Conservation (phyloP, 2,113 vertebrate species). For the Petromus typicus region DNA sequence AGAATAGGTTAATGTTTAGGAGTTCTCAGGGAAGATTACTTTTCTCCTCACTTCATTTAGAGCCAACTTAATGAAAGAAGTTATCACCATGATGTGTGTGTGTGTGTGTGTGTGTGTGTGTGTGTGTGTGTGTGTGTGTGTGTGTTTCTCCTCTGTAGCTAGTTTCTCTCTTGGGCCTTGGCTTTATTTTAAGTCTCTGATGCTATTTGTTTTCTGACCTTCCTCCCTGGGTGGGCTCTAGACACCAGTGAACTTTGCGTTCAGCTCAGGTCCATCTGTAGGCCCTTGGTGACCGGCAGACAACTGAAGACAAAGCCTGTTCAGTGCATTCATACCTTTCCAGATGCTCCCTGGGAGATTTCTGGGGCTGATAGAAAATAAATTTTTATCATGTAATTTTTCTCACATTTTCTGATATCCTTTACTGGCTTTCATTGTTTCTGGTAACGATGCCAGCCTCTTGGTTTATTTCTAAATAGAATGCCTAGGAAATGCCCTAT, state of each 20-base stretch:
- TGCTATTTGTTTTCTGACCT: background rate
- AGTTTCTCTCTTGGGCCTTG: background rate
- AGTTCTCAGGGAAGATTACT: background rate
- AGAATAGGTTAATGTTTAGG: background rate
- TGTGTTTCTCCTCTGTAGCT: background rate
- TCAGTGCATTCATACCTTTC: background rate
- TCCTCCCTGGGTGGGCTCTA: background rate
- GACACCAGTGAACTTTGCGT: background rate
- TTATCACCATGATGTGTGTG: background rate
- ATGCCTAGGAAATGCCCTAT: slow-evolving; percentile 4
- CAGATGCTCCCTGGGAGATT: background rate
- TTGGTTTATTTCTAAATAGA: slow-evolving; percentile 4
- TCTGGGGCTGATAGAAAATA: slow-evolving; percentile 32
- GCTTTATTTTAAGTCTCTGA: slow-evolving; percentile 21
- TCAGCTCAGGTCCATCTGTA: background rate
- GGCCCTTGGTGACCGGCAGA: background rate
- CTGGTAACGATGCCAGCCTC: background rate
- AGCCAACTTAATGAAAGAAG: background rate
- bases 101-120: background rate
- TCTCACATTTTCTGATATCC: background rate
- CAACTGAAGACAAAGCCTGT: background rate
- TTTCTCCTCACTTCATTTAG: background rate
- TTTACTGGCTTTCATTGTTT: background rate
- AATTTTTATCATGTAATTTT: background rate
- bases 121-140: background rate